Evolutionary conservation across 2,888 invertebrate species (phyloP).

Genomic region (Eupeodes latifasciatus): DNA sequence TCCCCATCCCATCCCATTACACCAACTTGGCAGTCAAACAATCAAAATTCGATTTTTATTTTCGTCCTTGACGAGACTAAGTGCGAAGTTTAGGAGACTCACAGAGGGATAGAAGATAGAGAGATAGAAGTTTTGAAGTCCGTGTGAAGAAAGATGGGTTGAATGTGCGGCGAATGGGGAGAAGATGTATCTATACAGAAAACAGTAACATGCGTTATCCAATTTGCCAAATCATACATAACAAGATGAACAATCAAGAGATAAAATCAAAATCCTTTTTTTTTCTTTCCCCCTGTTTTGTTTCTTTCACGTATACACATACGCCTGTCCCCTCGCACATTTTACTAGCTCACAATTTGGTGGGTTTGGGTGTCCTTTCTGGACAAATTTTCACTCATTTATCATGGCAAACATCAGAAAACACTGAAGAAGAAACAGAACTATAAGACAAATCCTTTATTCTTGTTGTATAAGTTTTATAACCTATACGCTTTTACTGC

Average conservation of each 20-base stretch:
- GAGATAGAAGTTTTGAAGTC: neutral
- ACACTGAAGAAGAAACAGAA: conserved; percentile 8
- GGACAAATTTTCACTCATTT: conserved; percentile 74
- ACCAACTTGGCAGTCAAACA: conserved; percentile 35
- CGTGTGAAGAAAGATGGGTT: neutral
- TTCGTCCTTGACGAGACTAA: conserved; percentile 28
- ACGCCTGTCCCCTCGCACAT: neutral
- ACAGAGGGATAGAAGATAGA: conserved; percentile 9
- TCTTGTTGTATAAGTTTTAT: conserved; percentile 30
- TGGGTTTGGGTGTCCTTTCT: conserved; percentile 18
- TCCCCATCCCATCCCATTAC: neutral
- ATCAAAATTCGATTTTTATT: conserved; percentile 72
- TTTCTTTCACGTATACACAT: neutral
- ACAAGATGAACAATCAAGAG: conserved; percentile 72
- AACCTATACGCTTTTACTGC: conserved; percentile 29
- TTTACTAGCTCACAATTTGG: conserved; percentile 6
- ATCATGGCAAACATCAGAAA: conserved; percentile 53
- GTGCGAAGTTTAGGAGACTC: neutral
- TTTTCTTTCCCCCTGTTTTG: neutral
- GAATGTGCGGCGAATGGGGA: neutral
- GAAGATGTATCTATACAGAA: too few relatives aligned
- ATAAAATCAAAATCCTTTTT: conserved; percentile 65
- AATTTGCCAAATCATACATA: conserved; percentile 68
- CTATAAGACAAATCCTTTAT: conserved; percentile 49
- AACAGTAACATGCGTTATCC: conserved; percentile 67